Conservation (phyloP, 2,113 vertebrate species). For the Peromyscus maniculatus region DNA sequence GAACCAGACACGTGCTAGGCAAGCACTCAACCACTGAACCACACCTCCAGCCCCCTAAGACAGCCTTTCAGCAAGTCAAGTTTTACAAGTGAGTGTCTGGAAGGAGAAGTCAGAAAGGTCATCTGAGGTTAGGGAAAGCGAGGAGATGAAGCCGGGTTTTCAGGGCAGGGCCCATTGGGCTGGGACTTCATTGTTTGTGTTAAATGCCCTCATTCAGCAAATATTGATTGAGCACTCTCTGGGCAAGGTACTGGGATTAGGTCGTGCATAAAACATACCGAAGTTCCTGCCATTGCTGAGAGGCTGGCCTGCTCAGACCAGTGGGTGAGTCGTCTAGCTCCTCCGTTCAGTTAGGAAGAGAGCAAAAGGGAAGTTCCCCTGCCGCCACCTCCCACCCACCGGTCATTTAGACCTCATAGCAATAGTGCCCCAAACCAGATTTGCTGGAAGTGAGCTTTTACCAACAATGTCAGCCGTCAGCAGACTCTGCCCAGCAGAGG, state of each 20-base stretch:
- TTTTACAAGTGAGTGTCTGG: background rate
- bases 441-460: background rate
- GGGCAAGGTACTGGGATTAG: no score
- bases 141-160: background rate
- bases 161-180: background rate
- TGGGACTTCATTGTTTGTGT: rapidly evolving
- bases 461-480: background rate
- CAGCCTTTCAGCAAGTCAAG: background rate
- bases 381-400: no score
- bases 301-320: background rate
- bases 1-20: background rate
- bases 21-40: background rate
- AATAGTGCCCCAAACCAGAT: background rate
- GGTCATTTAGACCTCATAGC: background rate
- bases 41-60: background rate
- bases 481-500: background rate
- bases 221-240: background rate
- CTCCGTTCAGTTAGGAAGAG: background rate
- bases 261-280: background rate
- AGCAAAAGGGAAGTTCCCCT: background rate
- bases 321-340: background rate
- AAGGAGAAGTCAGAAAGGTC: background rate
- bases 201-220: background rate
- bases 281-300: background rate
- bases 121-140: background rate